Evolutionary conservation across 1,140 invertebrate genomes (phyloP).

Genomic region (Onthophagus taurus): DNA sequence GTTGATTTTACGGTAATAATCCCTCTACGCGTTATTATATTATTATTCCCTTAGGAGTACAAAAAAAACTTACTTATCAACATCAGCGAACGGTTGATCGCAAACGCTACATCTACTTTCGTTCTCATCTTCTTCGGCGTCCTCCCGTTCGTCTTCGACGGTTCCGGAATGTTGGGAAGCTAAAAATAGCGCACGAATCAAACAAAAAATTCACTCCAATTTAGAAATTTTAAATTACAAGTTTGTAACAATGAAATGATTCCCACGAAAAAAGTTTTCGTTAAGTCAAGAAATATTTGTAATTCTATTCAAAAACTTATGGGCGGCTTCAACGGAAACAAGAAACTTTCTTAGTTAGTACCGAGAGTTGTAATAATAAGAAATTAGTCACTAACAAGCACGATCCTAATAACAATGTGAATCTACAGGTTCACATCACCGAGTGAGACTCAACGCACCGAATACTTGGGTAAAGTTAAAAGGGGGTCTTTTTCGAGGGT

Average conservation of each 20-base stretch:
- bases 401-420: too few species aligned
- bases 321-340: not conserved
- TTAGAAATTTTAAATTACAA: too few species aligned
- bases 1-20: too few species aligned
- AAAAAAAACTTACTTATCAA: slow-evolving; percentile 62
- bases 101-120: slow-evolving; percentile 53
- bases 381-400: too few species aligned
- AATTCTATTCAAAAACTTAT: not conserved
- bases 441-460: too few species aligned
- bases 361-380: not conserved
- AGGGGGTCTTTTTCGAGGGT: too few species aligned
- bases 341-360: not conserved
- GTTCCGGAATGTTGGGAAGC: slow-evolving; percentile 56
- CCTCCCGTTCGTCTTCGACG: slow-evolving; percentile 49
- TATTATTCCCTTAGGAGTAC: too few species aligned
- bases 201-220: not conserved
- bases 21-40: too few species aligned
- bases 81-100: slow-evolving; percentile 57
- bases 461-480: too few species aligned
- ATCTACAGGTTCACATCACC: too few species aligned
- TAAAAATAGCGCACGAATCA: slow-evolving; percentile 35
- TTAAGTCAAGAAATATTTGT: not conserved
- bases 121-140: slow-evolving; percentile 49
- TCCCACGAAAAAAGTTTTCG: not conserved
- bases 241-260: too few species aligned